Conservation (phyloP, 1,140 invertebrate genomes). For the Platyscapa corneri region DNA sequence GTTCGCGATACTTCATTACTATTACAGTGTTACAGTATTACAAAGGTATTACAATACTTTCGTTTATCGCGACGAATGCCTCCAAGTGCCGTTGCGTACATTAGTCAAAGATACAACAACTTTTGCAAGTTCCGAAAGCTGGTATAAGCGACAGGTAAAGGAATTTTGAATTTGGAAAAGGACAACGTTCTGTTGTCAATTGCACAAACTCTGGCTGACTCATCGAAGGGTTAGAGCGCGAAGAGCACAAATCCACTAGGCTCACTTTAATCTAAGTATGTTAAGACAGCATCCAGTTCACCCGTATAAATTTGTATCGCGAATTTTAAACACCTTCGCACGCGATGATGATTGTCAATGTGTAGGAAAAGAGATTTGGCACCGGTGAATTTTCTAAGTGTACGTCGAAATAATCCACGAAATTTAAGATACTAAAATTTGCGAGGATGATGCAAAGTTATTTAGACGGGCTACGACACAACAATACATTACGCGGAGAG, state of each 20-base stretch:
- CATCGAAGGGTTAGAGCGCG: neutral
- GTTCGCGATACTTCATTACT: too few relatives aligned
- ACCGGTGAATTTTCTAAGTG: neutral
- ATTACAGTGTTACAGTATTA: too few relatives aligned
- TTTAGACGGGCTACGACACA: neutral
- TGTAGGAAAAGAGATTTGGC: neutral
- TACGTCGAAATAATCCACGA: neutral
- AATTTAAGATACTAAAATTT: neutral
- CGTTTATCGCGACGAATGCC: too few relatives aligned
- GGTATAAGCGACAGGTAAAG: neutral
- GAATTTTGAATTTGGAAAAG: neutral
- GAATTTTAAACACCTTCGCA: neutral
- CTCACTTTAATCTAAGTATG: neutral
- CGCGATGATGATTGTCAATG: neutral
- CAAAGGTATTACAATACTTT: too few relatives aligned
- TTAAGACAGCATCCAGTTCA: neutral
- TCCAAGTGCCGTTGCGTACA: neutral
- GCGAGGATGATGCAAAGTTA: conserved; percentile 1
- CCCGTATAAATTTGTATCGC: neutral
- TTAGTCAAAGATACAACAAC: neutral
- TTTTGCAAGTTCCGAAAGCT: neutral
- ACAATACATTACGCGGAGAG: neutral
- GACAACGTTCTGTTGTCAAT: neutral
- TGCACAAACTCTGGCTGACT: neutral
- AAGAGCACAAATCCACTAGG: neutral